Evolutionary conservation across 92 coral and sea anemone genomes (phyloP).

Genomic region (Siderastrea radians): DNA sequence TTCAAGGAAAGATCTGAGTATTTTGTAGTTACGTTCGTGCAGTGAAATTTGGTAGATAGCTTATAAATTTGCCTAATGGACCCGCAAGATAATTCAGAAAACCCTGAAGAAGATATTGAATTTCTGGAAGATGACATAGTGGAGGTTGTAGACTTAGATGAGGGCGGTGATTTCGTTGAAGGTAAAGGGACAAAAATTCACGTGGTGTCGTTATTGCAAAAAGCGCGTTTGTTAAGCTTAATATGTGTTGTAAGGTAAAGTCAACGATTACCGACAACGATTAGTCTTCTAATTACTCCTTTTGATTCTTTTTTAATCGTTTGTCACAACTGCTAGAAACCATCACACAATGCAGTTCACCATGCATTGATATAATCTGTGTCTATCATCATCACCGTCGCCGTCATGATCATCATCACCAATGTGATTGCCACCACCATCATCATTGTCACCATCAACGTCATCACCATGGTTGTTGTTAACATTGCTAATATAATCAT

Average conservation of each 20-base stretch:
- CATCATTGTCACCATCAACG: not conserved
- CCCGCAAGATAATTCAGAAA: conserved; percentile 24
- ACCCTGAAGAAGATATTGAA: conserved; percentile 25
- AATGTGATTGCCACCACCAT: not conserved
- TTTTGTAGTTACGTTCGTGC: not conserved
- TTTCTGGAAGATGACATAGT: conserved; percentile 39
- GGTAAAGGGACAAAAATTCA: not conserved
- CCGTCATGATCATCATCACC: not conserved
- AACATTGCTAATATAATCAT: not conserved
- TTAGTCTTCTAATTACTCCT: no score
- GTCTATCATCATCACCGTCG: not conserved
- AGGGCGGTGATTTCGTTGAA: conserved; percentile 5
- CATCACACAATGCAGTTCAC: not conserved
- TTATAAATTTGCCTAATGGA: conserved; percentile 12
- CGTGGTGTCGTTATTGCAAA: not conserved
- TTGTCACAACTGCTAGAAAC: not conserved
- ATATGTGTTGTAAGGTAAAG: no score
- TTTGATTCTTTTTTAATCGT: no score
- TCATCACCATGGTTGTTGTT: not conserved
- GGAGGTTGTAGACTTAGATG: conserved; percentile 41
- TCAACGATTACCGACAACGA: no score
- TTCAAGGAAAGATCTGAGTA: not conserved
- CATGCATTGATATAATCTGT: no score
- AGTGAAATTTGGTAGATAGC: not conserved
- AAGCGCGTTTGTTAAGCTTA: no score